Base-by-base conservation (phyloP, 2,888 invertebrate genomes). In the Keiferia lycopersicella region DNA sequence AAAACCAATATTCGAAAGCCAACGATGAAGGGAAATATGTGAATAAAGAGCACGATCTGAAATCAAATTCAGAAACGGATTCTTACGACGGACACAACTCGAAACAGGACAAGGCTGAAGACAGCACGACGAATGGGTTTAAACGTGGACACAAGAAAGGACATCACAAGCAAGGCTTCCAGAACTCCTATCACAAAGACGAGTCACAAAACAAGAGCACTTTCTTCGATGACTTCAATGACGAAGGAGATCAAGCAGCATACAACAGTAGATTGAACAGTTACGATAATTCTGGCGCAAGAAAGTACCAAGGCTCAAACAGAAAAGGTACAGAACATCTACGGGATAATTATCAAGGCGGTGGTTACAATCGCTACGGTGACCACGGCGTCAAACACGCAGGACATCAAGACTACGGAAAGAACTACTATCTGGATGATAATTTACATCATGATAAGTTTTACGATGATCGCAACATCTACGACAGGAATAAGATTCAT, bases 181-280 rank as follows among this genome's bases (percentile, higher is more conserved):
- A 93, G 71, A 95, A 95, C 73, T 93, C 93, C 14, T 95, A 95
- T 73, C 94, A 94, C 73, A 95, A 95, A 79, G 95, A 95, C 70
- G 95, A 95, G 76, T 94, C 93, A 12, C 95, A 94, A 0, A 94
- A 93, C 73, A 94, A 94, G 72, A 94, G 94, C 64, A 94, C 94
- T 34, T 95, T 92, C 81, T 95, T 94, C 73, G 95, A 95, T 73
- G 95, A 95, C 74, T 92, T 83, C 0, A 90, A 85, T 64, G 92
- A 92, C 64, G 92, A 92, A 79, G 88, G 85, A 1, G 92, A 92
- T 66, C 84, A 83, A 77, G 85, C 91, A 3, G 84, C 84, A 1
- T 90, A 87, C 67, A 91, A 90, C 30, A 91, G 85, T 65, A 84
- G 79, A 67, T 65, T 85, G 10, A 91, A 90, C 64, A 86, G 76